Conservation (phyloP, 2,797 vertebrate genomes). For the Clamator glandarius region DNA sequence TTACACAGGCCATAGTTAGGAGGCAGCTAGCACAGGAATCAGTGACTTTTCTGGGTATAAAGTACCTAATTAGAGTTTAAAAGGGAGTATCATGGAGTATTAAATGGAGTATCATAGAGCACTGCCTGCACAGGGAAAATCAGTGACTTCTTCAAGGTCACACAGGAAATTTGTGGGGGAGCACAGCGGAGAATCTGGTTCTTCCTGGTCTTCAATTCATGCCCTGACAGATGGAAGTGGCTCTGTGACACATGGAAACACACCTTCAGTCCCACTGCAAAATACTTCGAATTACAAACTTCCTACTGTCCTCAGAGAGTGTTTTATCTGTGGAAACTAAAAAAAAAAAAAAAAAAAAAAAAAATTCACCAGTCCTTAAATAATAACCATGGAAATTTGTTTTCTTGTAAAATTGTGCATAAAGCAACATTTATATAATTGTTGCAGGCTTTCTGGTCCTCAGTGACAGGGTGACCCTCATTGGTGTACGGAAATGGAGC, state of each 20-base stretch:
- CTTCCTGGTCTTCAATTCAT: not conserved
- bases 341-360: not conserved
- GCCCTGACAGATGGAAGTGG: not conserved
- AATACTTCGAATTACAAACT: constrained; percentile 45
- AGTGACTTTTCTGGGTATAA: not conserved
- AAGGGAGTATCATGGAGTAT: not conserved
- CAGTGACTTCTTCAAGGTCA: constrained; percentile 15
- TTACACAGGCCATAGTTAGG: fast-evolving
- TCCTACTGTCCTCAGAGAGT: not conserved
- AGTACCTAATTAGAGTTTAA: not conserved
- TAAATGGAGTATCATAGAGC: not conserved
- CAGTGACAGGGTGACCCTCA: not conserved
- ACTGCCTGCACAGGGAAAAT: not conserved
- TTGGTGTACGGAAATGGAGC: constrained; percentile 43
- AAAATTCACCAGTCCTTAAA: not conserved
- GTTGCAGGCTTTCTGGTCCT: not conserved
- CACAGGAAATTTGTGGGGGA: not conserved
- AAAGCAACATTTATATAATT: constrained; percentile 41
- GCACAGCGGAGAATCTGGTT: constrained; percentile 7
- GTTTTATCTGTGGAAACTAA: not conserved
- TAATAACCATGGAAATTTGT: not conserved
- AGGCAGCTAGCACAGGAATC: not conserved
- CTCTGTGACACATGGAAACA: constrained; percentile 15
- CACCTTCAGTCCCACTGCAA: constrained; percentile 19
- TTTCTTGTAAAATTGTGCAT: constrained; percentile 49